Evolutionary conservation across 2,888 invertebrate species (phyloP).

Genomic region (Tigriopus californicus): DNA sequence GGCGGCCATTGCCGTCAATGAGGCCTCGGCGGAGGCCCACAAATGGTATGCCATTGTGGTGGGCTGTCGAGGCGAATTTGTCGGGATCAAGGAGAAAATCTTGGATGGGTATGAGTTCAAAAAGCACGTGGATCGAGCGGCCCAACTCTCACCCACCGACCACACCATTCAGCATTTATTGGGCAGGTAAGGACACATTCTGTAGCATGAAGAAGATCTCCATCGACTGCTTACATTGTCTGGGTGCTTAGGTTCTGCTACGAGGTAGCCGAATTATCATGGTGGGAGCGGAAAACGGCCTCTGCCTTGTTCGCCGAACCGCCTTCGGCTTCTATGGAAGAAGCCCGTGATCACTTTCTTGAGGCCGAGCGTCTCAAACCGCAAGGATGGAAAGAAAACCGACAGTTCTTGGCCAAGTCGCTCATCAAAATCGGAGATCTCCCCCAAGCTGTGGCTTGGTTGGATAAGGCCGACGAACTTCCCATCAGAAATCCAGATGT

Average conservation of each 20-base stretch:
- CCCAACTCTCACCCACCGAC: constrained; percentile 40
- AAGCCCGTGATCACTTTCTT: constrained; percentile 38
- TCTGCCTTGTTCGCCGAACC: constrained; percentile 41
- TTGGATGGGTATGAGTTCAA: constrained; percentile 44
- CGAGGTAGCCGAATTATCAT: constrained; percentile 30
- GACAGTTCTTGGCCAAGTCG: constrained; percentile 37
- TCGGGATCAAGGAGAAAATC: constrained; percentile 42
- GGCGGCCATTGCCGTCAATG: constrained; percentile 33
- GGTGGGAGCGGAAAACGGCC: constrained; percentile 46
- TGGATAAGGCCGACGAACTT: constrained; percentile 26
- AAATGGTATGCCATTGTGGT: constrained; percentile 52
- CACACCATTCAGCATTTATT: constrained; percentile 43
- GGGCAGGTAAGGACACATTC: constrained; percentile 31
- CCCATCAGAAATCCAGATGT: constrained; percentile 23
- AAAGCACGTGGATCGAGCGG: constrained; percentile 44
- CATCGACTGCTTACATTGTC: background rate
- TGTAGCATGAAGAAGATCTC: too few relatives aligned
- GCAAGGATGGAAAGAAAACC: constrained; percentile 39
- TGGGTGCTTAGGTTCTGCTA: constrained; percentile 17
- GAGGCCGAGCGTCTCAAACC: constrained; percentile 35
- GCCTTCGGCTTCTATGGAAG: constrained; percentile 40
- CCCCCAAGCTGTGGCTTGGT: constrained; percentile 32
- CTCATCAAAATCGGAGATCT: constrained; percentile 34
- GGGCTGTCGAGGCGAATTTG: constrained; percentile 40
- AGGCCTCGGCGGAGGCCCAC: constrained; percentile 38